Conservation (phyloP, 92 coral and sea anemone species). For the Paramuricea clavata region DNA sequence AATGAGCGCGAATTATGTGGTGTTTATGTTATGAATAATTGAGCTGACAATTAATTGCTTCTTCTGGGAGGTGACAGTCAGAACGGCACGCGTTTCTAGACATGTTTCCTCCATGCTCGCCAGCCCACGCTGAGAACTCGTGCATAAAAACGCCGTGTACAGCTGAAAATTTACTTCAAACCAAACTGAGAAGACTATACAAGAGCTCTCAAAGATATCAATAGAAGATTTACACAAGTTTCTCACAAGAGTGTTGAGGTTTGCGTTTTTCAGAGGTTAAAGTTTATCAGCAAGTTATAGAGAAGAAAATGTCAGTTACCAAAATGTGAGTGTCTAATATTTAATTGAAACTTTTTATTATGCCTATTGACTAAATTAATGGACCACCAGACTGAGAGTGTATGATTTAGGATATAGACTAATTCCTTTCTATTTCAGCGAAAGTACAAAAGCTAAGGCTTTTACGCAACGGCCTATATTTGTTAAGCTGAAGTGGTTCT, state of each 20-base stretch:
- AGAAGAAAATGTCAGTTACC: not conserved
- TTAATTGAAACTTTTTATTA: not conserved
- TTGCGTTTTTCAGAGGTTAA: not conserved
- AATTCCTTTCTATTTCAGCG: too few relatives aligned
- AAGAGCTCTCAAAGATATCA: not conserved
- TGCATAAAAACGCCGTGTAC: conserved; percentile 28
- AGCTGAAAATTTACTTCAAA: not conserved
- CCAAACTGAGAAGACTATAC: not conserved
- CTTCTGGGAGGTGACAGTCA: conserved; percentile 36
- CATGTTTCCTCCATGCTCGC: conserved; percentile 30
- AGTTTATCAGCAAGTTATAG: not conserved
- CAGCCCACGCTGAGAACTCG: conserved; percentile 39
- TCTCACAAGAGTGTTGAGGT: not conserved
- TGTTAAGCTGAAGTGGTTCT: too few relatives aligned
- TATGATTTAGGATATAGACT: too few relatives aligned
- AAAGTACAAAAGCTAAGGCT: too few relatives aligned
- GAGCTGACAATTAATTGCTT: conserved; percentile 43
- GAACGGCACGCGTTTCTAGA: conserved; percentile 41
- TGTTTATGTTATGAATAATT: conserved; percentile 28
- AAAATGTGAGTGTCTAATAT: not conserved
- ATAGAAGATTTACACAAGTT: not conserved
- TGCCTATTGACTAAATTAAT: too few relatives aligned
- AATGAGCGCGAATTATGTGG: not conserved
- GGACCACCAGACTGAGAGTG: too few relatives aligned
- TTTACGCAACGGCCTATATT: too few relatives aligned